Evolutionary conservation across 2,888 invertebrate genomes (phyloP).

Genomic region (Coelopa pilipes): DNA sequence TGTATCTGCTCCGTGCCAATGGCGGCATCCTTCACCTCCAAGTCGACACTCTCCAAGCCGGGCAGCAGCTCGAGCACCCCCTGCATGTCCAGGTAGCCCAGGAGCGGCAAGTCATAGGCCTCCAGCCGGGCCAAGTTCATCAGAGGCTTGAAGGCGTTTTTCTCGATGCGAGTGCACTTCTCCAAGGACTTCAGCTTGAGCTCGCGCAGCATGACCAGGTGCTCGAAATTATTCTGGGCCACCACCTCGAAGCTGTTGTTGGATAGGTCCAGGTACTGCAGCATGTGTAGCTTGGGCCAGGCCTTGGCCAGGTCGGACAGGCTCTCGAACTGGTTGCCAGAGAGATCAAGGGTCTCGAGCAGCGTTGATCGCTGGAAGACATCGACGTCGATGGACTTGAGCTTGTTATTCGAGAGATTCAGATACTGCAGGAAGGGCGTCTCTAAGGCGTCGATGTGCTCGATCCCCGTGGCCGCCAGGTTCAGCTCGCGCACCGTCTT

Average conservation of each 20-base stretch:
- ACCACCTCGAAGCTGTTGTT: constrained; percentile 83
- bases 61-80: constrained; percentile 82
- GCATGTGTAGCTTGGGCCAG: constrained; percentile 77
- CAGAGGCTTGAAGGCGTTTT: constrained; percentile 80
- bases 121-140: constrained; percentile 77
- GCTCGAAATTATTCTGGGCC: constrained; percentile 80
- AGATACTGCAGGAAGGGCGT: constrained; percentile 85
- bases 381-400: constrained; percentile 74
- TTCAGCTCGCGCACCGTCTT: constrained; percentile 86
- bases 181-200: constrained; percentile 76
- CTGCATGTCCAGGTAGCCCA: constrained; percentile 87
- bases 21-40: constrained; percentile 86
- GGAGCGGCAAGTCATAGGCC: constrained; percentile 79
- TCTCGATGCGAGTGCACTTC: constrained; percentile 82
- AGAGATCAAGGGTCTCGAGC: constrained; percentile 81
- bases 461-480: constrained; percentile 83
- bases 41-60: constrained; percentile 79
- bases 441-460: constrained; percentile 75
- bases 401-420: constrained; percentile 82
- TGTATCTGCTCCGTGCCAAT: constrained; percentile 86
- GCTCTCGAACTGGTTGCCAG: constrained; percentile 75
- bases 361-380: constrained; percentile 83
- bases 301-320: constrained; percentile 73
- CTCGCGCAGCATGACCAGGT: constrained; percentile 74
- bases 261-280: constrained; percentile 82